Conservation (phyloP, 2,797 vertebrate species). For the Pitangus sulphuratus region DNA sequence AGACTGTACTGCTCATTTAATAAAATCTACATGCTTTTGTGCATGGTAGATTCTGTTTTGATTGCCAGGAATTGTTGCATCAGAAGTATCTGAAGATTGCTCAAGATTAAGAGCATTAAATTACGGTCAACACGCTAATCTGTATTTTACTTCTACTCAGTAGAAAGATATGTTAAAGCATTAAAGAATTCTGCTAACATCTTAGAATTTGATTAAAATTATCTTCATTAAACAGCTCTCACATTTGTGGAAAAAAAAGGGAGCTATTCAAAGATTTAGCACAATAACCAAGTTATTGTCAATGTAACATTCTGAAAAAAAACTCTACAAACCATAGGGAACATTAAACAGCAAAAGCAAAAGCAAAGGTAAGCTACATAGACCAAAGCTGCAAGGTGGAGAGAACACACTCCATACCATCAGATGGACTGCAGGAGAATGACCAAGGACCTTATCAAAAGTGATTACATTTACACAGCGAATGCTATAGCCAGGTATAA, state of each 20-base stretch:
- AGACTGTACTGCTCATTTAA: background rate
- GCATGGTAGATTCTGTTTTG: background rate
- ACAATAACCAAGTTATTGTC: background rate
- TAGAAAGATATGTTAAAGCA: background rate
- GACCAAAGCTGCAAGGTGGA: background rate
- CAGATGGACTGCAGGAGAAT: background rate
- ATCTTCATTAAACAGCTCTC: background rate
- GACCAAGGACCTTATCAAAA: background rate
- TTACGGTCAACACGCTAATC: background rate
- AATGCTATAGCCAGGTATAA: background rate
- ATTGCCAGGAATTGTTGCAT: background rate
- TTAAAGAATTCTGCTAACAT: background rate
- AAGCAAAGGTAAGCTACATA: background rate
- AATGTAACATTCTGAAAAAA: background rate
- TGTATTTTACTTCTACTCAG: background rate
- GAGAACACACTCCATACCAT: background rate
- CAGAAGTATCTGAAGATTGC: background rate
- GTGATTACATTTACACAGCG: background rate
- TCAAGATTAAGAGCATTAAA: background rate
- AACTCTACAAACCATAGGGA: background rate
- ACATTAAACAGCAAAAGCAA: background rate
- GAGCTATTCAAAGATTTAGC: background rate
- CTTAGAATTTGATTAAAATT: background rate
- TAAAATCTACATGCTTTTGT: slow-evolving; percentile 12
- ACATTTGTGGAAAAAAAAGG: background rate